Evolutionary conservation across 2,888 invertebrate species (phyloP), one percentile per base, ranked within the genome.

Genomic region (Tigriopus californicus): DNA sequence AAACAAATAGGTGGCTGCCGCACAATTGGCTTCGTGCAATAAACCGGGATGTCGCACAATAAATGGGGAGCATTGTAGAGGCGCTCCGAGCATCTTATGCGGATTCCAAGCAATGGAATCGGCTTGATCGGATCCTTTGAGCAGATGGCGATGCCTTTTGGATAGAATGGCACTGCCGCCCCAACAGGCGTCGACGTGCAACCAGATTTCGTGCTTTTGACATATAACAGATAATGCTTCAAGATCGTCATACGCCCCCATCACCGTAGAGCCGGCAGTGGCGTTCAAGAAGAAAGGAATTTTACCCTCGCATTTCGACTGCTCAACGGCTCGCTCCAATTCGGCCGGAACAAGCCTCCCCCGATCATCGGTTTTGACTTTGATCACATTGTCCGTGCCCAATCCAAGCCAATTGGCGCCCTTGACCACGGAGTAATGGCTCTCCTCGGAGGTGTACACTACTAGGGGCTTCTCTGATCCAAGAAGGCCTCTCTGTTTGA

Each of bases 91-190:
- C 70, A 98, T 78, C 75, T 98, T 99, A 74, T 99, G 98, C 15
- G 98, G 98, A 75, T 98, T 98, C 97, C 97, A 99, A 51, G 95
- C 94, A 64, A 97, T 85, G 8, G 94, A 94, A 71, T 92, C 83
- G 61, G 89, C 40, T 10, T 24, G 13, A 18, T 58, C 58, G 22
- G n/a, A 33, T n/a, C 90, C 68, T 92, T 92, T 77, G 18, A 72
- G 70, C 15, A 18, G 55, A 24, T 24, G 18, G 15, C 46, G n/a
- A 62, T 33, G 13, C 42, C 18, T 15, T 20, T 46, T 55, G 15
- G 42, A 46, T 11, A 88, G 70, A 57, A 87, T 73, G 13, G 81
- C 75, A 58, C 80, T 77, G 1, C 87, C 88, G 25, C 88, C 88
- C 74, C 85, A 81, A 65, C 85, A 85, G 2, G 80, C 85, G 74